Conservation (phyloP, 1,140 invertebrate genomes). For the Drosophila tsacasi region DNA sequence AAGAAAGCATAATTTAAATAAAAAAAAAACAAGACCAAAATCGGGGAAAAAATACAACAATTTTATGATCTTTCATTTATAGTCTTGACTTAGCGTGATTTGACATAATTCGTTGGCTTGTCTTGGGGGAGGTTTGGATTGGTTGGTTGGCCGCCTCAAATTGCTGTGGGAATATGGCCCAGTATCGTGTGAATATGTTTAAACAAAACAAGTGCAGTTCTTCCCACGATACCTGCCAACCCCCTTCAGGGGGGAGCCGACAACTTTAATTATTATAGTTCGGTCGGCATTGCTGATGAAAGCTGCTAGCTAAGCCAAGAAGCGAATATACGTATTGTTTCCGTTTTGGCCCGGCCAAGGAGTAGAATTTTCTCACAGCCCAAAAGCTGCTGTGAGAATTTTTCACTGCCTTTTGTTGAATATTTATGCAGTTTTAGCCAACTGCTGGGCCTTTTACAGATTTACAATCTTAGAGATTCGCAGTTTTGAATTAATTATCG, state of each 20-base stretch:
- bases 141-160: slow-evolving; percentile 50
- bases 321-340: slow-evolving; percentile 68
- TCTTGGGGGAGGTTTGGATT: slow-evolving; percentile 5
- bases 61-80: slow-evolving; percentile 46
- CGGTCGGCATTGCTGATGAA: slow-evolving; percentile 56
- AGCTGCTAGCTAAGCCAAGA: slow-evolving; percentile 75
- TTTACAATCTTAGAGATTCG: slow-evolving; percentile 79
- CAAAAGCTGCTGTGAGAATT: slow-evolving; percentile 66
- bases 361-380: slow-evolving; percentile 80
- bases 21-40: slow-evolving; percentile 40
- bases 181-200: slow-evolving; percentile 74
- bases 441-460: slow-evolving; percentile 52
- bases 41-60: slow-evolving; percentile 31
- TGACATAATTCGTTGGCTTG: slow-evolving; percentile 35
- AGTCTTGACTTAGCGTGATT: slow-evolving; percentile 56
- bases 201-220: slow-evolving; percentile 77
- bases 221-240: slow-evolving; percentile 68
- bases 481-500: slow-evolving; percentile 79
- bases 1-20: slow-evolving; percentile 41
- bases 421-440: slow-evolving; percentile 69
- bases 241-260: slow-evolving; percentile 34
- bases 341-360: slow-evolving; percentile 61
- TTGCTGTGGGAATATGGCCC: slow-evolving; percentile 71
- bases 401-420: slow-evolving; percentile 67
- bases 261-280: slow-evolving; percentile 81